Evolutionary conservation across 30 jellyfish, hydroid and myxozoan genomes (phyloP).

Genomic region (Aurelia aurita): DNA sequence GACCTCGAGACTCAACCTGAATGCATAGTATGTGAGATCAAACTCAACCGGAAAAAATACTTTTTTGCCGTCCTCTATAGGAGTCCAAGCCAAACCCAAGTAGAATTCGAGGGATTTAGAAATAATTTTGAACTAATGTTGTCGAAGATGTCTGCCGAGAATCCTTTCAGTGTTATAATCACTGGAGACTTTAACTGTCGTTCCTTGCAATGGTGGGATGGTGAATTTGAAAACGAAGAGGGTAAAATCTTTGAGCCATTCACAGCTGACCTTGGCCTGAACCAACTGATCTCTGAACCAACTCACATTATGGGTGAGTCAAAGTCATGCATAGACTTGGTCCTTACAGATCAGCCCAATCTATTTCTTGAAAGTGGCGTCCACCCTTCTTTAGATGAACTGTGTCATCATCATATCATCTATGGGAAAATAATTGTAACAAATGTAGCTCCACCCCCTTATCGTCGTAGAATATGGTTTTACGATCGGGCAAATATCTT

Average conservation of each 20-base stretch:
- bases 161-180: conserved; percentile 26
- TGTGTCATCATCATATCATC: conserved; percentile 60
- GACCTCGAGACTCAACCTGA: too few species aligned
- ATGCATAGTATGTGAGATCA: too few species aligned
- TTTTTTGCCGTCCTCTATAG: conserved; percentile 1
- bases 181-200: too few species aligned
- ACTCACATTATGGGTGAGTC: conserved; percentile 40
- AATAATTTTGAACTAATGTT: conserved; percentile 22
- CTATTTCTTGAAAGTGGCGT: conserved; percentile 48
- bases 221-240: too few species aligned
- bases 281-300: too few species aligned
- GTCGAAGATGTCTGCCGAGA: conserved; percentile 54
- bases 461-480: conserved; percentile 14
- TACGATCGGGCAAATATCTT: conserved; percentile 24
- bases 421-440: conserved; percentile 17
- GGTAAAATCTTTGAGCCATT: too few species aligned
- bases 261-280: too few species aligned
- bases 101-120: conserved; percentile 23
- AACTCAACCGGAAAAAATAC: too few species aligned
- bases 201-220: too few species aligned
- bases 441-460: conserved; percentile 18
- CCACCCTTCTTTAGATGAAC: conserved; percentile 48
- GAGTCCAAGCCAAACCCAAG: conserved; percentile 63
- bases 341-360: conserved; percentile 51
- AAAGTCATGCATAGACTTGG: conserved; percentile 42